Evolutionary conservation across 2,888 invertebrate species (phyloP).

Genomic region (Unio delphinus): DNA sequence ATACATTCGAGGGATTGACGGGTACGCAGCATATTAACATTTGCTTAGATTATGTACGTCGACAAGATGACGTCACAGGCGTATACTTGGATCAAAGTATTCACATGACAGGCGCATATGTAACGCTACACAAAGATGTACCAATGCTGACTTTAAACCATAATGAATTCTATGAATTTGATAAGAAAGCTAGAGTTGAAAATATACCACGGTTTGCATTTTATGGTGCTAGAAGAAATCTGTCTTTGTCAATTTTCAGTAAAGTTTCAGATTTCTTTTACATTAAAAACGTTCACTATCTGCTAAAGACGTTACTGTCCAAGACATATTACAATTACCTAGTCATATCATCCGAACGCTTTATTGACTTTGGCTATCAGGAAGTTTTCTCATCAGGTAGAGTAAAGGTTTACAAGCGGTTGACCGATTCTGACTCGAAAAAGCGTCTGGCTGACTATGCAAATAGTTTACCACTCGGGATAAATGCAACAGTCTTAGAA

Average conservation of each 20-base stretch:
- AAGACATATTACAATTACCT: slow-evolving; percentile 48
- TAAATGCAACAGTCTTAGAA: slow-evolving; percentile 39
- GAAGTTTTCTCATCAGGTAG: slow-evolving; percentile 45
- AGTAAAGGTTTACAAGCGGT: slow-evolving; percentile 38
- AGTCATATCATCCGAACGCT: slow-evolving; percentile 24
- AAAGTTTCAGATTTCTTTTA: slow-evolving; percentile 43
- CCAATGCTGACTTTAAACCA: slow-evolving; percentile 35
- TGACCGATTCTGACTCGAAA: slow-evolving; percentile 10
- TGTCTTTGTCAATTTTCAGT: slow-evolving; percentile 20
- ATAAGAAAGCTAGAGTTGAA: slow-evolving; percentile 1
- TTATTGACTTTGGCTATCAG: slow-evolving; percentile 30
- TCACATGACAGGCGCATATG: slow-evolving; percentile 39
- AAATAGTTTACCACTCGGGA: slow-evolving; percentile 21
- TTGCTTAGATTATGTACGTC: slow-evolving; percentile 39
- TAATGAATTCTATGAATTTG: slow-evolving; percentile 41
- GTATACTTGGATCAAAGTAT: slow-evolving; percentile 44
- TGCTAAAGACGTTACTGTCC: slow-evolving; percentile 34
- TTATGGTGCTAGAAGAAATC: too few species aligned
- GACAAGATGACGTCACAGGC: slow-evolving; percentile 43
- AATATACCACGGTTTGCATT: too few species aligned
- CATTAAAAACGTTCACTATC: slow-evolving; percentile 33
- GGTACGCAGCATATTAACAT: slow-evolving; percentile 36
- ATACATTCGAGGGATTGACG: slow-evolving; percentile 19
- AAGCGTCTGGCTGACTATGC: slow-evolving; percentile 14
- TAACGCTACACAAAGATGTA: slow-evolving; percentile 37